Evolutionary conservation across 2,797 vertebrate species (phyloP).

Genomic region (Gallinago solitaria): DNA sequence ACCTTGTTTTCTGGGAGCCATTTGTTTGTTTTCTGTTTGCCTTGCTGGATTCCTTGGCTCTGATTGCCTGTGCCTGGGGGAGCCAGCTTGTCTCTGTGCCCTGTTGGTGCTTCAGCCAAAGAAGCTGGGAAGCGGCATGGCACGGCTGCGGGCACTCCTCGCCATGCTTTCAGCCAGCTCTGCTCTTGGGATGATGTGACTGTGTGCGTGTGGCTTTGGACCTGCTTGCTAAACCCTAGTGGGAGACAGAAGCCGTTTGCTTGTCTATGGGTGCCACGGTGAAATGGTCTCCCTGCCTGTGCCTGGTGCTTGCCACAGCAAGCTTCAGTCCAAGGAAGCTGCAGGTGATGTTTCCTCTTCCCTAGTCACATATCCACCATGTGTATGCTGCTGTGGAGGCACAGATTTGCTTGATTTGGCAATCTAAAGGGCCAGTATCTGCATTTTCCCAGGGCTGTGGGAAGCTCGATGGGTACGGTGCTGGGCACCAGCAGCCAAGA

Average conservation of each 20-base stretch:
- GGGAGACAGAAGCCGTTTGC: background rate
- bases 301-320: background rate
- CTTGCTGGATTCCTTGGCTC: background rate
- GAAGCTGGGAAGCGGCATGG: background rate
- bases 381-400: fast-evolving
- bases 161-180: background rate
- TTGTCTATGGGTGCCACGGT: background rate
- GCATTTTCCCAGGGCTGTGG: background rate
- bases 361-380: background rate
- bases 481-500: background rate
- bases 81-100: background rate
- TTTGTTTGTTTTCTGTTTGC: background rate
- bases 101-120: background rate
- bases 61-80: background rate
- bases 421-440: background rate
- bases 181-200: background rate
- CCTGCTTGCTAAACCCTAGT: background rate
- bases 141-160: background rate
- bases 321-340: background rate
- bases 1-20: background rate
- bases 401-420: background rate
- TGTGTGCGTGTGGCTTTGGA: background rate
- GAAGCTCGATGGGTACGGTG: background rate
- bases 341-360: background rate
- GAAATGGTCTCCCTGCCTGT: background rate